Conservation (phyloP, 2,888 invertebrate genomes). For the Alcis repandata region DNA sequence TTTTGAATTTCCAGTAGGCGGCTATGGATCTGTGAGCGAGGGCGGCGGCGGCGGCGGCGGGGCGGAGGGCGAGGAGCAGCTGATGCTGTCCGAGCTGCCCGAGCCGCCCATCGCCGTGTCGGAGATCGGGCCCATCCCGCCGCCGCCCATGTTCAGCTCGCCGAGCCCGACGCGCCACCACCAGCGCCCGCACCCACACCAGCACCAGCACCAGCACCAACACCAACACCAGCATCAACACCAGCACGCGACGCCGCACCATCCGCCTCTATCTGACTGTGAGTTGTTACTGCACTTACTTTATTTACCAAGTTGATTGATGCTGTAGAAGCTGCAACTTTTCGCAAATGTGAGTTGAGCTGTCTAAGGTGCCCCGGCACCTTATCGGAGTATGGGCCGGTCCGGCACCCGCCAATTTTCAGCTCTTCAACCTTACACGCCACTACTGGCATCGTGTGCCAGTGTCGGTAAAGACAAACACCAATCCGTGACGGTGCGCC, state of each 20-base stretch:
- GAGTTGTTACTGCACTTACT: constrained; percentile 50
- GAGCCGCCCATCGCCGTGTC: constrained; percentile 97
- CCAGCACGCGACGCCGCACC: constrained; percentile 65
- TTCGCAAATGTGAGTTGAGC: no score
- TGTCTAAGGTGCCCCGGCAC: no score
- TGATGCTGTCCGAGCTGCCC: constrained; percentile 94
- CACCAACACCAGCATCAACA: constrained; percentile 78
- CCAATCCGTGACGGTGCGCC: no score
- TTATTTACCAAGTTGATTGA: no score
- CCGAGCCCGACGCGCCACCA: constrained; percentile 89
- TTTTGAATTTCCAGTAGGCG: constrained; percentile 82
- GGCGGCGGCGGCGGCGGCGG: constrained; percentile 65
- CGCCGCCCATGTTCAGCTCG: constrained; percentile 98
- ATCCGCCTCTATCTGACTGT: constrained; percentile 76
- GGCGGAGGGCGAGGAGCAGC: constrained; percentile 77
- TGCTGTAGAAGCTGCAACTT: no score
- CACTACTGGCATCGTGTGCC: no score
- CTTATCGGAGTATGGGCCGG: no score
- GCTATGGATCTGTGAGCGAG: constrained; percentile 75
- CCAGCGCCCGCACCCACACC: constrained; percentile 83
- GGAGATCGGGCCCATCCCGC: constrained; percentile 97
- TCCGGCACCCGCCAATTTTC: no score
- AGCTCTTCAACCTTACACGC: no score
- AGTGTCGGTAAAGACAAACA: no score
- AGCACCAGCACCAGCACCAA: constrained; percentile 69